phyloP scores from a whole-genome alignment of 2,113 vertebrate genomes.

The Mormoops blainvillei region DNA sequence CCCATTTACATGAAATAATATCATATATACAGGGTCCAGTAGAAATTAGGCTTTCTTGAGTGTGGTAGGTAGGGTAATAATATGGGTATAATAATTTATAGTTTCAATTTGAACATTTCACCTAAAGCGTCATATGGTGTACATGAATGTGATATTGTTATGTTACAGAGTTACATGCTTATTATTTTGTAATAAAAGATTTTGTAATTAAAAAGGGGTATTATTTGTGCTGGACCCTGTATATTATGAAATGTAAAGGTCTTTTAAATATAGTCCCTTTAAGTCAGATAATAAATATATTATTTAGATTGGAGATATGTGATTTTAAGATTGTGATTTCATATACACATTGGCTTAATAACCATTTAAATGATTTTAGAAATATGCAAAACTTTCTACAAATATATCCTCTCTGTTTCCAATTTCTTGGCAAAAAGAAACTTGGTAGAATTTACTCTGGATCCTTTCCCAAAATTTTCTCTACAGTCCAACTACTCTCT shows the following conservation, averaged over 20 bases:
- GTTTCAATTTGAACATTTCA: too few species aligned
- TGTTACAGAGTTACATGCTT: too few species aligned
- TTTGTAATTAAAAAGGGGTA: too few species aligned
- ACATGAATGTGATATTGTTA: too few species aligned
- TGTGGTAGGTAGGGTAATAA: too few species aligned
- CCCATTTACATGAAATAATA: not conserved
- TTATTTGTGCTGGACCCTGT: too few species aligned
- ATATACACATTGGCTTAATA: not conserved
- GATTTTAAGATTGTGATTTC: not conserved
- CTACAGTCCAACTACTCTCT: not conserved
- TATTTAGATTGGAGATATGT: not conserved
- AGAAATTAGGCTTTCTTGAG: too few species aligned
- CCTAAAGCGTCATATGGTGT: too few species aligned
- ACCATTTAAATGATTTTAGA: not conserved
- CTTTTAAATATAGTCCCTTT: not conserved
- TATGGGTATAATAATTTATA: too few species aligned
- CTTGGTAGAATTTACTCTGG: slow-evolving; percentile 6
- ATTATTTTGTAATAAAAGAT: too few species aligned
- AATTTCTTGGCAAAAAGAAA: slow-evolving; percentile 33
- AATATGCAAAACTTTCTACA: not conserved
- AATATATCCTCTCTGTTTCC: slow-evolving; percentile 20
- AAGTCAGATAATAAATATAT: not conserved
- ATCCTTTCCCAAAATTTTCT: not conserved
- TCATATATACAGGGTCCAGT: not conserved
- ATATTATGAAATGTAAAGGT: not conserved